Evolutionary conservation across 92 coral and sea anemone species (phyloP), one percentile per base, ranked within the genome.

Genomic region (Desmophyllum pertusum): DNA sequence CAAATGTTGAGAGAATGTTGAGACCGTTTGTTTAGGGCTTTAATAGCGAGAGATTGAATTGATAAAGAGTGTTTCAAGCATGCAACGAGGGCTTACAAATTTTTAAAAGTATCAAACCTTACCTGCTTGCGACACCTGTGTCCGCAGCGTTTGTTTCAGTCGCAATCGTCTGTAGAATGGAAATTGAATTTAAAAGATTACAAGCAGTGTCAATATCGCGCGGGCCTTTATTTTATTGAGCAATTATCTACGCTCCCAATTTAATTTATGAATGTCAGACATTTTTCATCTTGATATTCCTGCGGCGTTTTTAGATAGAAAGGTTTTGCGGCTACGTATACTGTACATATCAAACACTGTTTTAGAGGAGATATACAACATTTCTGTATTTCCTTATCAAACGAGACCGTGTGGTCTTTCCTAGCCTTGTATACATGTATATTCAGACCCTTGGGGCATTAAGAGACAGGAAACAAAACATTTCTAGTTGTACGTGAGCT

Each of bases 261-360:
- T 74, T 74, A 74, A 42, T 33, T 48, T 74, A 79, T 40, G 74
- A 51, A 68, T 80, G 68, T 55, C 70, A 39, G 39, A 29, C 27
- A 80, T 35, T 39, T 69, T 80, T 67, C 25, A 52, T 15, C 65
- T 37, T 48, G 53, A 69, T 57, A 31, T 48, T 66, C 46, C 51
- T 42, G 27, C 45, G 3, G 14, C 13, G 23, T 27, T 30, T 38
- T 77, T 36, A 41, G n/a, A n/a, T n/a, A n/a, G n/a, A n/a, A n/a
- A n/a, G n/a, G n/a, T n/a, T n/a, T n/a, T n/a, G n/a, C n/a, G n/a
- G n/a, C n/a, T n/a, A n/a, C n/a, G n/a, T n/a, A n/a, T n/a, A n/a
- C n/a, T n/a, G n/a, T n/a, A n/a, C n/a, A n/a, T n/a, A n/a, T n/a
- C n/a, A n/a, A n/a, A n/a, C n/a, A n/a, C n/a, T n/a, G n/a, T n/a